Percentiles rank a stretch among this genome's conserved stretches.
Conservation (phyloP, 2,113 vertebrate genomes). For the Trichomycterus rosablanca region DNA sequence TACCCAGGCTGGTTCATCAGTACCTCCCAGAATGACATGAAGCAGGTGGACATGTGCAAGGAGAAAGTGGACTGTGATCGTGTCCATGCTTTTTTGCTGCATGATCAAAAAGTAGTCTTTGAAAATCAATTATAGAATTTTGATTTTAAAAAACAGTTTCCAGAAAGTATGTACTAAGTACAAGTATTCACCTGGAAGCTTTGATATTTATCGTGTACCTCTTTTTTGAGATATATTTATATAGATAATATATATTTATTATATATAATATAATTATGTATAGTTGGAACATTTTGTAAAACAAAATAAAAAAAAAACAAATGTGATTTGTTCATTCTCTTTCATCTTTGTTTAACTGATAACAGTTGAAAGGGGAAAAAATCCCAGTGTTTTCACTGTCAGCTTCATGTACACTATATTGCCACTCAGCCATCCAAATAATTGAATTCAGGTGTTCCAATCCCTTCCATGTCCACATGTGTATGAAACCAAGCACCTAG, state of each 20-base stretch:
- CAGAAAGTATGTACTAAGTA: slow-evolving; percentile 45
- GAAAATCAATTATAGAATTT: background rate
- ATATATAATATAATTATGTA: background rate
- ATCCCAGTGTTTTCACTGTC: no score
- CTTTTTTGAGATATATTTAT: background rate
- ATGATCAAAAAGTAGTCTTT: background rate
- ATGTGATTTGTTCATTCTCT: no score
- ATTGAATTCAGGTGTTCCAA: no score
- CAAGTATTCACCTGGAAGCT: slow-evolving; percentile 20
- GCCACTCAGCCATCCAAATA: no score
- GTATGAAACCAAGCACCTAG: no score
- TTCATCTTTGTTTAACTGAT: no score
- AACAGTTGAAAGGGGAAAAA: no score
- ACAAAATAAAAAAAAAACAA: no score
- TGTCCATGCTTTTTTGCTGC: slow-evolving; percentile 30
- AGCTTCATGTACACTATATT: no score
- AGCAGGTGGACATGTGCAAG: slow-evolving; percentile 48
- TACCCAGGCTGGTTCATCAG: slow-evolving; percentile 58
- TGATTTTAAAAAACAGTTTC: slow-evolving; percentile 10
- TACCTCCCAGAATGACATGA: slow-evolving; percentile 11
- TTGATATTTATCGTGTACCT: no score
- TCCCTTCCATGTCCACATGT: no score
- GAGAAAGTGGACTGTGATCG: rapidly evolving
- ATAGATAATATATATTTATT: slow-evolving; percentile 1
- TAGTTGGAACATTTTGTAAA: no score